phyloP scores from a whole-genome alignment of 2,113 vertebrate species.

The Amphilophus citrinellus region DNA sequence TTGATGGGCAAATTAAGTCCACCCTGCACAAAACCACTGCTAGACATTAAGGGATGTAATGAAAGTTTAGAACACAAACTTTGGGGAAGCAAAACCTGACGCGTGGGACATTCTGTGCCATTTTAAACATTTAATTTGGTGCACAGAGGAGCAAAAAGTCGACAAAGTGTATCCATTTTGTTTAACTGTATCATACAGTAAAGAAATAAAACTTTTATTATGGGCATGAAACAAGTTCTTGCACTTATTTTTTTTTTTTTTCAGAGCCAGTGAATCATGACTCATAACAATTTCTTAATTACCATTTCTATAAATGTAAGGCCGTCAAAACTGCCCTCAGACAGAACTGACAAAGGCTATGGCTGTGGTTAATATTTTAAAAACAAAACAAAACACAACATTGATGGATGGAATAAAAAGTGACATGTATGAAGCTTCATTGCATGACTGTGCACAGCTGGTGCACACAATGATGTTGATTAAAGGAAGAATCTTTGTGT shows the following conservation, averaged over 20 bases:
- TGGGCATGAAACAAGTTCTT: not conserved
- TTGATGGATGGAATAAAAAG: slow-evolving; percentile 1
- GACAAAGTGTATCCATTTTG: not conserved
- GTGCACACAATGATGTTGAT: not conserved
- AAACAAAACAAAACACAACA: not conserved
- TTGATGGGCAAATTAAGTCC: not conserved
- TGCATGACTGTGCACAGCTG: not conserved
- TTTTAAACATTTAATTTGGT: not conserved
- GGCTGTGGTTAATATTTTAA: not conserved
- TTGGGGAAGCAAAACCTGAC: not conserved
- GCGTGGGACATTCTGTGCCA: not conserved
- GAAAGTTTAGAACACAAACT: slow-evolving; percentile 2
- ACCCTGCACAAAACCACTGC: not conserved
- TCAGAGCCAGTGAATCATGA: not conserved
- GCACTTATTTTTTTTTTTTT: not conserved
- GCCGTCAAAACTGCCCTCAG: not conserved
- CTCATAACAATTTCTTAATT: not conserved
- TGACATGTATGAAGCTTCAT: not conserved
- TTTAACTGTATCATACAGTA: not conserved
- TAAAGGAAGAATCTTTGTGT: not conserved
- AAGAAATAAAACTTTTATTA: not conserved
- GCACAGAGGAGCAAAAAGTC: not conserved
- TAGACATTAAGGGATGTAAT: slow-evolving; percentile 1
- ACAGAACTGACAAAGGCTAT: not conserved
- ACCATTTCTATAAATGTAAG: not conserved